Base-by-base conservation (phyloP, 2,888 invertebrate genomes). In the Gortyna flavago region DNA sequence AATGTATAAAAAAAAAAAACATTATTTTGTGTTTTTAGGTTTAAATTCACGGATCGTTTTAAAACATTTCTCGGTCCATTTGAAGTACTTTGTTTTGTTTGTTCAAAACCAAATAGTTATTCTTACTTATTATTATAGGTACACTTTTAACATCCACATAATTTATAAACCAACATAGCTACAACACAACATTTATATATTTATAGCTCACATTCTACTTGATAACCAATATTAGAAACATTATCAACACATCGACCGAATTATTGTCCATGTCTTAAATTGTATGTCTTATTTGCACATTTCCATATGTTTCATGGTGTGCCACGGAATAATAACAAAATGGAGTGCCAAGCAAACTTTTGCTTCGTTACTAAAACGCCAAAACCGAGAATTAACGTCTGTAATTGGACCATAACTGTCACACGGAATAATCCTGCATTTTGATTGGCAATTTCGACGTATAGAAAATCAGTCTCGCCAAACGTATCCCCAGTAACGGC, bases 131-230 rank as follows among this genome's bases (percentile, higher is more conserved):
- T 61, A 72, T 38, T 54, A 62, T 38, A n/a, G n/a, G n/a, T n/a
- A 59, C 21, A 54, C 16, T 3, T 54, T 25, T 6, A 51, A 64
- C 32, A 69, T 48, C 2, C 6, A 83, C n/a, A 32, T 65, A 73
- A 16, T 32, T 29, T 16, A 25, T 44, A 57, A 83, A 64, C n/a
- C 32, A 41, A 59, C 32, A 57, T 16, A 65, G 29, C 16, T 66
- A 61, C 35, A 84, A 80, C 74, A 61, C 35, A 84, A 80, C 74
- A 82, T 85, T 75, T 85, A 75, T 84, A 75, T 72, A 85, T n/a
- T 69, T 65, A 65, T 32, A 80, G 51, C 84, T 81, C 80, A 72
- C 32, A 62, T 68, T 64, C 72, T 81, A 84, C 67, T 70, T 64
- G 8, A 44, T 54, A 68, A 48, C 6, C 21, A 25, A 41, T 66